Conservation (phyloP, 2,888 invertebrate species). For the Thymelicus sylvestris region DNA sequence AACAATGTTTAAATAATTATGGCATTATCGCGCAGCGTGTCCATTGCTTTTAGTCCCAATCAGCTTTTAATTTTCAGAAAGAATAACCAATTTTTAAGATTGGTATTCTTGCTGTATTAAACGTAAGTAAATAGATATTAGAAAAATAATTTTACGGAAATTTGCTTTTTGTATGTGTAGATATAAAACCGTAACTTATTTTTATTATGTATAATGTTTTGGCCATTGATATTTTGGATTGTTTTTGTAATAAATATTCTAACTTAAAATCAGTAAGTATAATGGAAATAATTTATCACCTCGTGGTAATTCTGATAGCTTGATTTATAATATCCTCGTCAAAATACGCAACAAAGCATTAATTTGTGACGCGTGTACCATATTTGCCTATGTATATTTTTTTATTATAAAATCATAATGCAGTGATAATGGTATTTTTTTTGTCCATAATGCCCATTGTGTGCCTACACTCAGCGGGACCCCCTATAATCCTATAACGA, state of each 20-base stretch:
- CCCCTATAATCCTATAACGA: too few relatives aligned
- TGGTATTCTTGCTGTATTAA: constrained; percentile 27
- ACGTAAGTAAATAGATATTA: background rate
- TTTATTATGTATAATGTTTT: constrained; percentile 30
- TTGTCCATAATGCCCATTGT: constrained; percentile 44
- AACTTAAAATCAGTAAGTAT: background rate
- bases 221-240: constrained; percentile 23
- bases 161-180: constrained; percentile 30
- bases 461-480: too few relatives aligned
- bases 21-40: constrained; percentile 20
- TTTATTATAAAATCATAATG: constrained; percentile 84
- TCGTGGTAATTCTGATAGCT: constrained; percentile 13
- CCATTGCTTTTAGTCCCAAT: constrained; percentile 34
- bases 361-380: constrained; percentile 78
- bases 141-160: constrained; percentile 12
- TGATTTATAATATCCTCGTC: background rate
- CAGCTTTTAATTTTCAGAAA: constrained; percentile 1
- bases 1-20: constrained; percentile 2
- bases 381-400: constrained; percentile 80
- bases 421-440: constrained; percentile 73
- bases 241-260: constrained; percentile 14
- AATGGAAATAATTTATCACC: background rate
- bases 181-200: constrained; percentile 31
- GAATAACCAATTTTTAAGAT: constrained; percentile 4
- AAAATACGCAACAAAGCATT: constrained; percentile 61